Evolutionary conservation across 2,113 vertebrate species (phyloP), one percentile per base, ranked within the genome.

Genomic region (Sebastes fasciatus): DNA sequence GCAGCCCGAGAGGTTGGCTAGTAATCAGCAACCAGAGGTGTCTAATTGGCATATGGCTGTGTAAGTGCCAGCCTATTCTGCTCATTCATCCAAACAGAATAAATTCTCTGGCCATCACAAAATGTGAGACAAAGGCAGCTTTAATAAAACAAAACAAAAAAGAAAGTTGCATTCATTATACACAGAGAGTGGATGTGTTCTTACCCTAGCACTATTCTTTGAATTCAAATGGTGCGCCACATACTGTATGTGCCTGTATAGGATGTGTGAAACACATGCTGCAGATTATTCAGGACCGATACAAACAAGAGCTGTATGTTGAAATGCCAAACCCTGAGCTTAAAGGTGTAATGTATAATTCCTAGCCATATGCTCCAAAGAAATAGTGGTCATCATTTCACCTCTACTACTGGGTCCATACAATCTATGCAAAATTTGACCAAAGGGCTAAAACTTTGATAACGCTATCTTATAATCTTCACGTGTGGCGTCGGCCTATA

Each of bases 31-130:
- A 71, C 80, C 81, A 89, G 77, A 86, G 81, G 63, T 82, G 58
- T 90, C 82, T 92, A 90, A 93, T 93, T 92, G 90, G 88, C 86
- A 83, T 74, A 80, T 87, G 88, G 86, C 71, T 80, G 66, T 51
- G 19, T 48, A 84, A 67, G 74, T 60, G 77, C 72, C 85, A 78
- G 75, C 61, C 46, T 51, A 78, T 34, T 73, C 88, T 88, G 91
- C 57, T 86, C 79, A 82, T 61, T 89, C 89, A 90, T 72, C 72
- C 89, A 86, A 86, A 73, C 6, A 88, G 42, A 90, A 84, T 58
- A 58, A 57, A 90, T 78, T 62, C 74, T 79, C 26, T 62, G 42
- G 68, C 61, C 54, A 74, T 68, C 23, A 74, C 17, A 74, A 74
- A 49, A 54, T 68, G 43, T n/a, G 63, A 88, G 21, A 89, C 71